Percentiles rank a stretch among this genome's conserved stretches.
Conservation (phyloP, 2,797 vertebrate species). For the Calcarius lapponicus region DNA sequence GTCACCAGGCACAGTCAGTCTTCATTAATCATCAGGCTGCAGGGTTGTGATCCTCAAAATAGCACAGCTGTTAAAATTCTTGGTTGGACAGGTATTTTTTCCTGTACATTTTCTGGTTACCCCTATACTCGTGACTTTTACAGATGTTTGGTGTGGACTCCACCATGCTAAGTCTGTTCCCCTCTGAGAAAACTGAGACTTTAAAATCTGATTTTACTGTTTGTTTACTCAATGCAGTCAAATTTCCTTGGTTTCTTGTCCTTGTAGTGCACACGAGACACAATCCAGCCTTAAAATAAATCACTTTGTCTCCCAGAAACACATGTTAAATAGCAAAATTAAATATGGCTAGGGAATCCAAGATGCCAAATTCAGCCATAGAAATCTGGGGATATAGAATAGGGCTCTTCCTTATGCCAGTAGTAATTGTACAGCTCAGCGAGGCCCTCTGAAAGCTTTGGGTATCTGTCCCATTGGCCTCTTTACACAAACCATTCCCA, state of each 20-base stretch:
- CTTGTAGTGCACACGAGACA: not conserved
- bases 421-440: not conserved
- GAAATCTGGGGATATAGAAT: not conserved
- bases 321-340: not conserved
- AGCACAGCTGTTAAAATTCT: not conserved
- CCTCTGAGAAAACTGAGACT: not conserved
- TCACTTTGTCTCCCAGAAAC: not conserved
- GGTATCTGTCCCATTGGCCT: not conserved
- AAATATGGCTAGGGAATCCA: not conserved
- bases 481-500: not conserved
- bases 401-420: not conserved
- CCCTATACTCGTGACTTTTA: not conserved
- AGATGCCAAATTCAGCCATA: not conserved
- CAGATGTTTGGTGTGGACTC: not conserved
- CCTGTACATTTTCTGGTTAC: not conserved
- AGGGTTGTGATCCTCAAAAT: not conserved
- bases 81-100: not conserved
- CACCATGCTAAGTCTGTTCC: not conserved
- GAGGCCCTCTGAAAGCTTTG: not conserved
- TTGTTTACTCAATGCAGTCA: not conserved
- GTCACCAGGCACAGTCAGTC: not conserved
- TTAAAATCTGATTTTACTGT: not conserved
- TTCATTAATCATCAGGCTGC: conserved; percentile 13
- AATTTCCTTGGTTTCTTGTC: not conserved
- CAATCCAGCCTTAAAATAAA: not conserved